Evolutionary conservation across 2,888 invertebrate genomes (phyloP).

Genomic region (Drosophila siamana): DNA sequence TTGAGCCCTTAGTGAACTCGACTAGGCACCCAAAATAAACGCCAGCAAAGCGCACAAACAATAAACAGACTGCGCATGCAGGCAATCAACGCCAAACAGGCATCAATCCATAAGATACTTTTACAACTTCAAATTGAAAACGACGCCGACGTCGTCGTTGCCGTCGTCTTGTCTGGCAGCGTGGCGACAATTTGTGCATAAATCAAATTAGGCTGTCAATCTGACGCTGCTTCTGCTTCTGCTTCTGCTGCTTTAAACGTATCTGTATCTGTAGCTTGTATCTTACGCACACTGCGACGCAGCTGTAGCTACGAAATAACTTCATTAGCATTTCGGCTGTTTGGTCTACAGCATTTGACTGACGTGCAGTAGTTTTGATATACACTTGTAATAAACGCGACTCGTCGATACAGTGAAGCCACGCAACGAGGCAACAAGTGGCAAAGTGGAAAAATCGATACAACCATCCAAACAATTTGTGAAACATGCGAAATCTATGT

Average conservation of each 20-base stretch:
- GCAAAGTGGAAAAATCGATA: no score
- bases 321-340: conserved; percentile 43
- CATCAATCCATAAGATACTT: conserved; percentile 41
- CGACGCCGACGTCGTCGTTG: conserved; percentile 31
- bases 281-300: neutral
- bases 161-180: conserved; percentile 41
- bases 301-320: conserved; percentile 29
- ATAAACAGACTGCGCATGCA: conserved; percentile 27
- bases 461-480: no score
- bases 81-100: no score
- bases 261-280: conserved; percentile 14
- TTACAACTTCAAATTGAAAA: conserved; percentile 12
- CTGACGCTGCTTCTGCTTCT: conserved; percentile 15
- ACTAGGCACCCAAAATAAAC: conserved; percentile 19
- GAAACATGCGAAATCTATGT: no score
- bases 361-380: conserved; percentile 14
- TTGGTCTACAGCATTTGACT: conserved; percentile 18
- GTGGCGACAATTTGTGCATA: conserved; percentile 50
- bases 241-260: conserved; percentile 18
- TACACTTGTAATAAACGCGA: conserved; percentile 7
- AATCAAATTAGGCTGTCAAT: conserved; percentile 64
- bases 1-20: conserved; percentile 14
- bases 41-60: conserved; percentile 30
- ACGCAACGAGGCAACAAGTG: neutral
- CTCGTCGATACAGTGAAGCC: conserved; percentile 2